A percentile compares a stretch with the other conserved stretches of the same genome.
Conservation (phyloP, 2,888 invertebrate genomes). For the Chironomus riparius region DNA sequence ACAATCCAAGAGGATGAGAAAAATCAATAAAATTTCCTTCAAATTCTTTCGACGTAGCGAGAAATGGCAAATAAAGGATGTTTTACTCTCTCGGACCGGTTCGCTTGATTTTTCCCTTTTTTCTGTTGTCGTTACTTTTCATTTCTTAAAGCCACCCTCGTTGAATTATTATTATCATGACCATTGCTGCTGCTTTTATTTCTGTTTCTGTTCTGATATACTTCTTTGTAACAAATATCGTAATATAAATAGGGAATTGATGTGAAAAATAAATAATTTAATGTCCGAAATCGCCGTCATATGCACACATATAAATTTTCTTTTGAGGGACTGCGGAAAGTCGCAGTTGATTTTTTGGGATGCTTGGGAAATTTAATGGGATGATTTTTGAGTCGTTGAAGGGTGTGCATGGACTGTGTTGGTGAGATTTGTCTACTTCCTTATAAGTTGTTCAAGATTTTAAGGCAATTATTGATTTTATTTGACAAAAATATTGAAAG, state of each 20-base stretch:
- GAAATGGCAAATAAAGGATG: slow-evolving; percentile 24
- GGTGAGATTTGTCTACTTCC: too few species aligned
- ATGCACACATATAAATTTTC: background rate
- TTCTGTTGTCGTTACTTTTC: background rate
- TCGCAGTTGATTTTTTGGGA: background rate
- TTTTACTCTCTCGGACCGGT: background rate
- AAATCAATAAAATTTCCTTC: background rate
- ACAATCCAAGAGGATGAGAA: background rate
- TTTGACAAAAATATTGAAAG: too few species aligned
- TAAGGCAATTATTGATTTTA: too few species aligned
- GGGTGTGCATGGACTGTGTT: too few species aligned
- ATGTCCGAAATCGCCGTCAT: background rate
- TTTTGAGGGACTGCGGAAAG: background rate
- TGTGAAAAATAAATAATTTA: background rate
- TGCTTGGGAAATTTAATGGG: too few species aligned
- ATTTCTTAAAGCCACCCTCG: background rate
- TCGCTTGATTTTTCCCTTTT: background rate
- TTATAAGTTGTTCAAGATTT: too few species aligned
- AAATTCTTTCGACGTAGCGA: background rate
- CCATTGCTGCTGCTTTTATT: too few species aligned
- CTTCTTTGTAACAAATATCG: background rate
- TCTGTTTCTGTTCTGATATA: background rate
- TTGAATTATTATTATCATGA: background rate
- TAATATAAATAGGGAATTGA: background rate
- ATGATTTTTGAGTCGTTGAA: too few species aligned